These are phyloP conservation scores for Neoitamus cyanurus DNA, from an alignment of 2,888 invertebrate species.

Conservation along the genomic window DNA sequence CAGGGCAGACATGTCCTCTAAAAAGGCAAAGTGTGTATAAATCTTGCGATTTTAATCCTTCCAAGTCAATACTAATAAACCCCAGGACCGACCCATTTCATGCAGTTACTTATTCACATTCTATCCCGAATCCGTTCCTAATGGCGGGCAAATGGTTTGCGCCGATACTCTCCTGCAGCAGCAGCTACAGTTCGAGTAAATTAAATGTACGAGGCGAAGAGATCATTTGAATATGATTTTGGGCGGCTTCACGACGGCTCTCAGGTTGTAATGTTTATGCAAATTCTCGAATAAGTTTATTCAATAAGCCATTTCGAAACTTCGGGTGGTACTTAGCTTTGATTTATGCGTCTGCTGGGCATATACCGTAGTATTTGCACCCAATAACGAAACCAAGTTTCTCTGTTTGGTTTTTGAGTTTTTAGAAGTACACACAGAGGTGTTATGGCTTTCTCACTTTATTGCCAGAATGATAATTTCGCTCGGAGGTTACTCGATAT, in stretches of 20 bases:
- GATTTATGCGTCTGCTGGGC: slow-evolving; percentile 65
- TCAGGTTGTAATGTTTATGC: slow-evolving; percentile 47
- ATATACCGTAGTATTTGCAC: slow-evolving; percentile 37
- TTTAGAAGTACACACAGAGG: too few species aligned
- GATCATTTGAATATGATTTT: slow-evolving; percentile 45
- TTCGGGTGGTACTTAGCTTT: slow-evolving; percentile 63
- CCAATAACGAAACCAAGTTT: neutral
- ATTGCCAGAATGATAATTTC: too few species aligned
- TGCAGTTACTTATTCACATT: slow-evolving; percentile 6
- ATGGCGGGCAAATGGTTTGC: neutral
- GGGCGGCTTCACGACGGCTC: slow-evolving; percentile 31
- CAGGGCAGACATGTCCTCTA: neutral
- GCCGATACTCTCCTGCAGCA: neutral
- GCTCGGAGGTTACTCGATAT: too few species aligned
- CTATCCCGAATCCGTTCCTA: neutral
- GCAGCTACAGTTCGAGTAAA: neutral
- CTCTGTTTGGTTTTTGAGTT: too few species aligned
- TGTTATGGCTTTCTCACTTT: too few species aligned
- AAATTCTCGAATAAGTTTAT: slow-evolving; percentile 56
- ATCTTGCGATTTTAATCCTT: slow-evolving; percentile 42
- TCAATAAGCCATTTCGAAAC: slow-evolving; percentile 64
- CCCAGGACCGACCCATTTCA: slow-evolving; percentile 12
- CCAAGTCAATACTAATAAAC: slow-evolving; percentile 46
- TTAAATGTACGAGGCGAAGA: slow-evolving; percentile 36
- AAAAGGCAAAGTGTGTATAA: slow-evolving; percentile 11